Conservation (phyloP, 2,113 vertebrate species). For the Leptobrachium leishanense region DNA sequence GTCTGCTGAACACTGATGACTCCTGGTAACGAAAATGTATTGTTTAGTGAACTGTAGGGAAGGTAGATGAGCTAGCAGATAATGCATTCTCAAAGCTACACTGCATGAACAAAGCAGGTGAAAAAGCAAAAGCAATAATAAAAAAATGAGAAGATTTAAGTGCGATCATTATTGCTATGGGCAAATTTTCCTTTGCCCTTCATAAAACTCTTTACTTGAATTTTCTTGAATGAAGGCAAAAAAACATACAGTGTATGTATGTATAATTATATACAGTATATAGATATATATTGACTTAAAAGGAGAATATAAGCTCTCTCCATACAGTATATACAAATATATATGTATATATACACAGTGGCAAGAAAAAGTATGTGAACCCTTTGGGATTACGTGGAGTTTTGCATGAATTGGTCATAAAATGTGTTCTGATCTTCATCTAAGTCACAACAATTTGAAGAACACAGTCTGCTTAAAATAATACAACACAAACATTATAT, state of each 20-base stretch:
- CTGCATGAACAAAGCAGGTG: conserved; percentile 60
- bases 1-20: conserved; percentile 49
- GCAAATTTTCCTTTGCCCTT: conserved; percentile 59
- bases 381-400: too few species aligned
- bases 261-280: conserved; percentile 25
- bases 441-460: too few species aligned
- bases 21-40: conserved; percentile 54
- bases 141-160: conserved; percentile 68
- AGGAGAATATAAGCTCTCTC: too few species aligned
- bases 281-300: neutral
- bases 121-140: conserved; percentile 70
- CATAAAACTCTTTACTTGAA: conserved; percentile 57
- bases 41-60: conserved; percentile 60
- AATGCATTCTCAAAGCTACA: conserved; percentile 60
- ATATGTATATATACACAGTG: too few species aligned
- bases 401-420: too few species aligned
- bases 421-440: too few species aligned
- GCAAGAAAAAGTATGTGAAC: too few species aligned
- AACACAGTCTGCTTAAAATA: too few species aligned
- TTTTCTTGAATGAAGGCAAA: conserved; percentile 49
- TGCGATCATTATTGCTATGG: conserved; percentile 63
- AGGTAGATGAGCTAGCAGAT: conserved; percentile 54
- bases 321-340: too few species aligned
- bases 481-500: too few species aligned
- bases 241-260: conserved; percentile 44